Conservation (phyloP, 2,888 invertebrate genomes). For the Apomyelois bistriatella region DNA sequence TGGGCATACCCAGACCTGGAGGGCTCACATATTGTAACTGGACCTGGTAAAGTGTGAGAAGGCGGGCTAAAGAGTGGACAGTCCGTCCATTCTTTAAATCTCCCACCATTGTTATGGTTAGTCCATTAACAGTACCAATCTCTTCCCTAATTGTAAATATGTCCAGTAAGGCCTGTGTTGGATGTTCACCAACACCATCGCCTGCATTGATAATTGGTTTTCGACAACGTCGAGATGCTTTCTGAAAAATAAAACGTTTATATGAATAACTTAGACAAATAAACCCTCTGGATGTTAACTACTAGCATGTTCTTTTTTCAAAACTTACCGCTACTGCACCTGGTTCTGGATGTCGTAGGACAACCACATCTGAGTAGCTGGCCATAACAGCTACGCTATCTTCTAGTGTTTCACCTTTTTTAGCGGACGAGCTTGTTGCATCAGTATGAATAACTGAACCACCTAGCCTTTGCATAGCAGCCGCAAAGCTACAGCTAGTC, state of each 20-base stretch:
- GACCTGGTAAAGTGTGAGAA: slow-evolving; percentile 96
- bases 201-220: slow-evolving; percentile 99
- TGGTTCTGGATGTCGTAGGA: slow-evolving; percentile 95
- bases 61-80: slow-evolving; percentile 96
- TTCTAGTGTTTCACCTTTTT: slow-evolving; percentile 98
- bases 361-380: slow-evolving; percentile 96
- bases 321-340: slow-evolving; percentile 91
- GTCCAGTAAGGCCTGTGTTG: slow-evolving; percentile 98
- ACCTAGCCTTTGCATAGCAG: slow-evolving; percentile 97
- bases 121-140: slow-evolving; percentile 98
- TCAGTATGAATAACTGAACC: slow-evolving; percentile 96
- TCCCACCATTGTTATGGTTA: slow-evolving; percentile 98
- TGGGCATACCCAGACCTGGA: slow-evolving; percentile 93
- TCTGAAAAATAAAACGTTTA: slow-evolving; percentile 69
- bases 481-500: slow-evolving; percentile 96
- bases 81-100: slow-evolving; percentile 99
- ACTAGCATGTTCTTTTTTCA: not conserved
- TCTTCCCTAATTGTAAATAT: slow-evolving; percentile 99
- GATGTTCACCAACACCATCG: slow-evolving; percentile 98
- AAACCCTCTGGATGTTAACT: too few relatives aligned
- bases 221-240: slow-evolving; percentile 89
- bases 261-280: too few relatives aligned
- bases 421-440: slow-evolving; percentile 93
- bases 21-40: slow-evolving; percentile 96
- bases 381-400: slow-evolving; percentile 92